Evolutionary conservation across 2,113 vertebrate genomes (phyloP).

Genomic region (Ellobius talpinus): DNA sequence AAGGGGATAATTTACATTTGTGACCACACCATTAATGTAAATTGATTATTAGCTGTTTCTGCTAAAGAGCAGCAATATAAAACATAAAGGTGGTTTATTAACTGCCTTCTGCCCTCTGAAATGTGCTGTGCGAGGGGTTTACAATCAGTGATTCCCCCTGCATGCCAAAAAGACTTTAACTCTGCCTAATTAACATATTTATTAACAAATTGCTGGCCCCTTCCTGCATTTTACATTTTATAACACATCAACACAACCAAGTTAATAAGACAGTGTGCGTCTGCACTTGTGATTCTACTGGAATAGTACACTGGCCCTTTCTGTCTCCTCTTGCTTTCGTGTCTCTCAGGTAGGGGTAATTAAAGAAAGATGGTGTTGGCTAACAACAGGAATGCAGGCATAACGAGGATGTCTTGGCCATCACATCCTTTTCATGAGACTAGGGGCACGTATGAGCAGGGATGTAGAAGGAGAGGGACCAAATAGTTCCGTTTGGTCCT

Average conservation of each 20-base stretch:
- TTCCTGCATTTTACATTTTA: slow-evolving; percentile 86
- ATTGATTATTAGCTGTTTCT: slow-evolving; percentile 88
- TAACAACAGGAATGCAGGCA: slow-evolving; percentile 68
- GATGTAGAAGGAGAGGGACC: neutral
- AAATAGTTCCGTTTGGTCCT: neutral
- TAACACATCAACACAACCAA: slow-evolving; percentile 79
- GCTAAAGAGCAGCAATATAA: slow-evolving; percentile 84
- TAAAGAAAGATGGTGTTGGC: slow-evolving; percentile 82
- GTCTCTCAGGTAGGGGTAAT: slow-evolving; percentile 81
- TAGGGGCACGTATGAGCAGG: neutral
- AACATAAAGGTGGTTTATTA: slow-evolving; percentile 86
- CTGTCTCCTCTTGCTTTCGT: slow-evolving; percentile 67
- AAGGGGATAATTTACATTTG: slow-evolving; percentile 84
- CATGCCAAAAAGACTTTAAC: slow-evolving; percentile 77
- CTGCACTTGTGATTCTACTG: slow-evolving; percentile 81
- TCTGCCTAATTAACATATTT: slow-evolving; percentile 85
- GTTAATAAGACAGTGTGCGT: slow-evolving; percentile 76
- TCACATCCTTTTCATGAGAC: slow-evolving; percentile 50
- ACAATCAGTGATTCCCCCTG: slow-evolving; percentile 74
- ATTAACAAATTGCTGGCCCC: slow-evolving; percentile 84
- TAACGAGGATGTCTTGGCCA: slow-evolving; percentile 71
- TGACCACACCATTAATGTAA: slow-evolving; percentile 85
- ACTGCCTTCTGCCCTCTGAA: slow-evolving; percentile 82
- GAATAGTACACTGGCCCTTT: slow-evolving; percentile 71
- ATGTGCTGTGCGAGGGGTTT: slow-evolving; percentile 81